phyloP scores from a whole-genome alignment of 2,113 vertebrate genomes.

The Ptyas mucosa region DNA sequence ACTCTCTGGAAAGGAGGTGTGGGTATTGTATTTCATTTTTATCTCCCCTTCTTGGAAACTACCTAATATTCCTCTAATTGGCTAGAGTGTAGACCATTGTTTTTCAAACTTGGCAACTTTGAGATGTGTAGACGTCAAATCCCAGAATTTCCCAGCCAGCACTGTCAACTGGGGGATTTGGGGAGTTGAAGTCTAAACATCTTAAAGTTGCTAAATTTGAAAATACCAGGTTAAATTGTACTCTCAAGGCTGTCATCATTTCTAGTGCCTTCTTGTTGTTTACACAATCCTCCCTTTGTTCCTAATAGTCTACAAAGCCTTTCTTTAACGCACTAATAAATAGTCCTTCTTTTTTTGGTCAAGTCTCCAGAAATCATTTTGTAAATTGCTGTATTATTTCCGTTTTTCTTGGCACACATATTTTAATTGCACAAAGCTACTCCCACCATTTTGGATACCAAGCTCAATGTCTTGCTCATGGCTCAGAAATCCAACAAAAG shows the following conservation, averaged over 20 bases:
- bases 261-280: not conserved
- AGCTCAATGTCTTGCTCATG: not conserved
- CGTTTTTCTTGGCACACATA: not conserved
- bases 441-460: not conserved
- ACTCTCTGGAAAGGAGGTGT: too few relatives aligned
- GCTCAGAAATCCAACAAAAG: not conserved
- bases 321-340: not conserved
- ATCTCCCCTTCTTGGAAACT: too few relatives aligned
- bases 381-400: not conserved
- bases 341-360: not conserved
- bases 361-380: not conserved
- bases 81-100: not conserved
- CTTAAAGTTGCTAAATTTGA: not conserved
- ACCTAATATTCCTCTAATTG: too few relatives aligned
- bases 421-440: not conserved
- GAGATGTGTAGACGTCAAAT: not conserved
- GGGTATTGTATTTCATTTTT: too few relatives aligned
- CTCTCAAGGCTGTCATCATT: not conserved
- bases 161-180: not conserved
- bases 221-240: not conserved
- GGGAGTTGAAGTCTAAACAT: not conserved
- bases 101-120: not conserved
- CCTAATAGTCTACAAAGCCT: not conserved
- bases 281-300: not conserved
- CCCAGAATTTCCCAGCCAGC: not conserved